Evolutionary conservation across 2,888 invertebrate genomes (phyloP), one percentile per base, ranked within the genome.

Genomic region (Parnassius smintheus): DNA sequence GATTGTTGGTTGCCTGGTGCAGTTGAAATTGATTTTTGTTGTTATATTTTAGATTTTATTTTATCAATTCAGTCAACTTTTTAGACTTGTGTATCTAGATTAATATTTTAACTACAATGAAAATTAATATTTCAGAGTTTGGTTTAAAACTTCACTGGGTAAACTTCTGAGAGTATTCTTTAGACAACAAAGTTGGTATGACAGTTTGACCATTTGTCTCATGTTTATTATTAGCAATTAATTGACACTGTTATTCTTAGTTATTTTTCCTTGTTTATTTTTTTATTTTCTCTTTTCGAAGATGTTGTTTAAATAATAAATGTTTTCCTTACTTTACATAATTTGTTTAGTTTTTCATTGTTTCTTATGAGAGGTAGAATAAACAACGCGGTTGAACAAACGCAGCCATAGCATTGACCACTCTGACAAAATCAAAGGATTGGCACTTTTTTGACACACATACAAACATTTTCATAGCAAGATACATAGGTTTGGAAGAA

Each of bases 181-280:
- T 48, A 12, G 49, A 49, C 1, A 49, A 12, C 22, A 72, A 76
- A 70, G 74, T 71, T 70, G 76, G 50, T 51, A 46, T 60, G 58
- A 55, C 44, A 56, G 64, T 49, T 66, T 54, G 62, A 61, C 62
- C 65, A 65, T 65, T 72, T 66, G 68, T 65, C 67, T 68, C 74
- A 75, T 78, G 80, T 77, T 75, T 76, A 56, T 52, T 62, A 76
- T 77, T 83, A 82, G 77, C 76, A 76, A 76, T 75, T 85, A 83
- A 87, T 91, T 85, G 88, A 89, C 90, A 88, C 87, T 91, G 90
- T 90, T 91, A 83, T 86, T 83, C 79, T 83, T 87, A 82, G 81
- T 85, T 86, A 83, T 81, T 85, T 80, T 80, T 82, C 72, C 76
- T 83, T 77, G 78, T 86, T 84, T 18, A 18, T 83, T 73, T 74